These are phyloP conservation scores for Dolichopus griseipennis DNA, from an alignment of 2,888 invertebrate species.

Conservation along the genomic window DNA sequence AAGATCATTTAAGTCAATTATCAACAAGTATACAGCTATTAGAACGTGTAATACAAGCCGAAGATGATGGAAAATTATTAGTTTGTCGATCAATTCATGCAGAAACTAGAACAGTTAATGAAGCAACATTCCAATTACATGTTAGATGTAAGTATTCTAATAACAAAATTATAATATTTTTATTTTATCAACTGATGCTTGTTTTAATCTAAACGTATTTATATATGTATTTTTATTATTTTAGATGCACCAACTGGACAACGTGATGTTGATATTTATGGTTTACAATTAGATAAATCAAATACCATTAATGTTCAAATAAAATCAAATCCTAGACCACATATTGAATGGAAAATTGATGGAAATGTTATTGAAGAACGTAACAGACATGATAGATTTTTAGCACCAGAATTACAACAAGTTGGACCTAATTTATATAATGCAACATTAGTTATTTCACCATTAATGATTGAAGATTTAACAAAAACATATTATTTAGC, in stretches of 20 bases:
- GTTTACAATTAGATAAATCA: constrained; percentile 61
- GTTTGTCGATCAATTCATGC: constrained; percentile 59
- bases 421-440: constrained; percentile 57
- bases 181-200: too few species aligned
- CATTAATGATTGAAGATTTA: constrained; percentile 65
- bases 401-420: constrained; percentile 35
- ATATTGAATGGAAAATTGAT: constrained; percentile 59
- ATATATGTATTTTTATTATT: constrained; percentile 15
- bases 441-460: constrained; percentile 56
- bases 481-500: constrained; percentile 59
- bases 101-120: constrained; percentile 35
- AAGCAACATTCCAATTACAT: constrained; percentile 41
- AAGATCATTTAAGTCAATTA: constrained; percentile 24
- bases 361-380: constrained; percentile 49
- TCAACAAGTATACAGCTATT: background rate
- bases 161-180: too few species aligned
- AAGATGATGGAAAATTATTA: constrained; percentile 57
- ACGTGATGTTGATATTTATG: constrained; percentile 58
- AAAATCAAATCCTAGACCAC: constrained; percentile 61
- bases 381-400: constrained; percentile 35
- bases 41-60: constrained; percentile 43
- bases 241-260: constrained; percentile 58
- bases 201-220: too few species aligned
- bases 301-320: constrained; percentile 66
- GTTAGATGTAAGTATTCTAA: constrained; percentile 56